Evolutionary conservation across 2,797 vertebrate genomes (phyloP).

Genomic region (Gallinago solitaria): DNA sequence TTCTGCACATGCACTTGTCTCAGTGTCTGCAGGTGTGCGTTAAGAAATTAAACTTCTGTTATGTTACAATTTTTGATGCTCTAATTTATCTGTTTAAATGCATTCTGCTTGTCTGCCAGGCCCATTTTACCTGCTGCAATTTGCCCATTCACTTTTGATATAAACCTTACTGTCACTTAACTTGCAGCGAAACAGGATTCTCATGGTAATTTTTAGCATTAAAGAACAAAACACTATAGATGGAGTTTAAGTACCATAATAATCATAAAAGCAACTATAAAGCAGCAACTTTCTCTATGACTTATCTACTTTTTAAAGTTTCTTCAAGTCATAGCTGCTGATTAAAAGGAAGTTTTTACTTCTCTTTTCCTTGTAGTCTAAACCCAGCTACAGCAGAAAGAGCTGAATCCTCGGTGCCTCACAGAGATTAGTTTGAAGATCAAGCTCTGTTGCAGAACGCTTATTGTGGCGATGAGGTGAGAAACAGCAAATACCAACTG

Average conservation of each 20-base stretch:
- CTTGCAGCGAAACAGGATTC: constrained; percentile 41
- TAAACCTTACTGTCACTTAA: neutral
- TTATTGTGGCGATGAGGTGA: neutral
- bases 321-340: neutral
- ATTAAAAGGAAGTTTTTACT: neutral
- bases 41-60: neutral
- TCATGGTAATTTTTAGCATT: constrained; percentile 51
- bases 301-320: neutral
- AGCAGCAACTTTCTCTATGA: neutral
- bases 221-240: neutral
- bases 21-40: neutral
- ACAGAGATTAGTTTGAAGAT: neutral
- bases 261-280: neutral
- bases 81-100: constrained; percentile 44
- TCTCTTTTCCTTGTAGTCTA: neutral
- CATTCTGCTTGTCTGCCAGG: constrained; percentile 4
- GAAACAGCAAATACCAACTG: neutral
- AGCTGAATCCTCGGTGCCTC: neutral
- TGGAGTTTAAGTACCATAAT: neutral
- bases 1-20: neutral
- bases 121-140: neutral
- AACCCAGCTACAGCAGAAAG: neutral
- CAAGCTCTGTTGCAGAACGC: neutral
- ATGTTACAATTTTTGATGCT: neutral
- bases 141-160: constrained; percentile 26